Conservation (phyloP, 64 coral and sea anemone species). For the Hydrozoanthus tunicans region DNA sequence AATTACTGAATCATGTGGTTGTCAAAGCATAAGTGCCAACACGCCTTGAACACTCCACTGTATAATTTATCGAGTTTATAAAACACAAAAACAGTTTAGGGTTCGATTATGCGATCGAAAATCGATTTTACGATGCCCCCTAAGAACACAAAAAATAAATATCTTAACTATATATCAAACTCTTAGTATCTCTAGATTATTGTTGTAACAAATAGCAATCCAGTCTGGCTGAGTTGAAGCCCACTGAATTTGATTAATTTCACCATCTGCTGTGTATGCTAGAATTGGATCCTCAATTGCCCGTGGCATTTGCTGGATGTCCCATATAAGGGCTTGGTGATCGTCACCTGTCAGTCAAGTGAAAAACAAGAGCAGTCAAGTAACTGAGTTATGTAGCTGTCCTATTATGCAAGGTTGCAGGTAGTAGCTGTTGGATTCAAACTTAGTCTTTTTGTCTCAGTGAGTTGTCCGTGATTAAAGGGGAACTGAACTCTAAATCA, state of each 20-base stretch:
- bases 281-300: conserved; percentile 98
- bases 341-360: conserved; percentile 78
- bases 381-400: no score
- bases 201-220: conserved; percentile 99
- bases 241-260: conserved; percentile 99
- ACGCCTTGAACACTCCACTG: no score
- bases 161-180: background rate
- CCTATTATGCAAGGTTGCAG: no score
- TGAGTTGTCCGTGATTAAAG: no score
- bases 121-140: background rate
- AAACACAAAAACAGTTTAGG: background rate
- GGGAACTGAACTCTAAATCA: no score
- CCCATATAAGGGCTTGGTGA: conserved; percentile 97
- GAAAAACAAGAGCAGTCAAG: background rate
- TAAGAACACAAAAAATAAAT: background rate
- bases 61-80: no score
- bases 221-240: conserved; percentile 98
- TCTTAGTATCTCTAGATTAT: conserved; percentile 92
- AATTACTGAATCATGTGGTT: no score
- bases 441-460: no score
- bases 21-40: no score
- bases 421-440: no score
- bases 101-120: background rate
- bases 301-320: conserved; percentile 98
- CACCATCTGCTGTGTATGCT: conserved; percentile 96